Base-by-base conservation (phyloP, 2,797 vertebrate species). In the Clarias laeviceps region DNA sequence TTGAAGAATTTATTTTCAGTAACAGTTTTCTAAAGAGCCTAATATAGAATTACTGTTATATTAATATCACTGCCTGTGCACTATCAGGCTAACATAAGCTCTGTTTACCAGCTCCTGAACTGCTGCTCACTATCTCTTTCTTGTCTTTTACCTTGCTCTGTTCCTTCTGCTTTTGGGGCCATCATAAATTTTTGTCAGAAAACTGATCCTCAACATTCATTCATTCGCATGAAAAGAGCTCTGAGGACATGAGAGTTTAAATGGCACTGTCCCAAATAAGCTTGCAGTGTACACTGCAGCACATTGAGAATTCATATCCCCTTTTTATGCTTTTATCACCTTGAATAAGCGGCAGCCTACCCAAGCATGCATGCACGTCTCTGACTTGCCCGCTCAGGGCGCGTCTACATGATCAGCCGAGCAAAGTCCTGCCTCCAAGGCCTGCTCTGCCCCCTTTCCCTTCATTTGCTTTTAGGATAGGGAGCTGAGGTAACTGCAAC, bases 291-390 rank as follows among this genome's bases (percentile, higher is more conserved):
- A 93, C 88, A 90, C 94, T 92, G 90, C 92, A 84, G 89, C 91
- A 88, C 92, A 94, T 95, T 92, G 85, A 94, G 94, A 93, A 95
- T 95, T 96, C 91, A 94, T 94, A 94, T 91, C 91, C 89, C 91
- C 94, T 94, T 95, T 94, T 95, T 93, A 94, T 95, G 94, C 95
- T 96, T 96, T 95, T 96, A 95, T 95, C 95, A 96, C 95, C 94
- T 94, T 86, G 91, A 92, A 95, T 94, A 89, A 85, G 85, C 86
- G 80, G 89, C 32, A 85, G 89, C 4, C 86, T 94, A 94, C 90
- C 91, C 94, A 91, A 93, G 91, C 93, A 88, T 93, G 91, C 80
- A 80, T 69, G 73, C 78, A 62, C 88, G 84, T 85, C 89, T 90
- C 91, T 80, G 86, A 91, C 89, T 92, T 92, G 93, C 92, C 92